These are phyloP conservation scores for Oeneis ivallda DNA, from an alignment of 2,888 invertebrate genomes.

Conservation along the genomic window DNA sequence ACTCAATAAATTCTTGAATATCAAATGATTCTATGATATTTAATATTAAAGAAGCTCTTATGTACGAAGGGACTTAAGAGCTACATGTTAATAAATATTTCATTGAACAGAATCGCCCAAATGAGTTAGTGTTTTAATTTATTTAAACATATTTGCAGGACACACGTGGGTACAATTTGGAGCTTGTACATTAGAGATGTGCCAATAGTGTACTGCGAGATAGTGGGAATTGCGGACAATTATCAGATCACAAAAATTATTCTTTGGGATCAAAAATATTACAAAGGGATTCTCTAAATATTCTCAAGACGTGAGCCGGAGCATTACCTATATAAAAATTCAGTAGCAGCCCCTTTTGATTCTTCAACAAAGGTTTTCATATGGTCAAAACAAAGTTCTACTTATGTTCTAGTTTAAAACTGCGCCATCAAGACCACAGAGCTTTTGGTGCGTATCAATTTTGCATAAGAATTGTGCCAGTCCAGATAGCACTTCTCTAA, in stretches of 20 bases:
- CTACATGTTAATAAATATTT: neutral
- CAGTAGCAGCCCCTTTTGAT: constrained; percentile 39
- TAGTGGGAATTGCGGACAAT: constrained; percentile 22
- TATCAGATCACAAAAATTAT: constrained; percentile 7
- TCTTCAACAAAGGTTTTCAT: constrained; percentile 32
- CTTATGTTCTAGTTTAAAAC: neutral
- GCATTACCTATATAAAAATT: constrained; percentile 24
- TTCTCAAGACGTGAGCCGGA: constrained; percentile 33
- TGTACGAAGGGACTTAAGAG: neutral
- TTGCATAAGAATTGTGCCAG: no score
- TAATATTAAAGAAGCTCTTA: neutral
- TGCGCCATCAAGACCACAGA: neutral
- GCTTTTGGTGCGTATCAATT: no score
- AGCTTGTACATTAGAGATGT: constrained; percentile 24
- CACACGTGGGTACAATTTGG: constrained; percentile 28
- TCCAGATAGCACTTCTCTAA: no score
- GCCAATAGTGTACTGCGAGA: constrained; percentile 32
- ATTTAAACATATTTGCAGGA: constrained; percentile 16
- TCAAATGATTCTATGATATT: no score
- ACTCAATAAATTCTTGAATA: neutral
- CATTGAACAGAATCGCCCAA: constrained; percentile 7
- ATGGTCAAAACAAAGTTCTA: constrained; percentile 14
- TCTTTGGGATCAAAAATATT: neutral
- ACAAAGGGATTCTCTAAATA: constrained; percentile 15
- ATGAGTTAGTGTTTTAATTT: constrained; percentile 17